Evolutionary conservation across 2,113 vertebrate genomes (phyloP).

Genomic region (Nibea coibor): DNA sequence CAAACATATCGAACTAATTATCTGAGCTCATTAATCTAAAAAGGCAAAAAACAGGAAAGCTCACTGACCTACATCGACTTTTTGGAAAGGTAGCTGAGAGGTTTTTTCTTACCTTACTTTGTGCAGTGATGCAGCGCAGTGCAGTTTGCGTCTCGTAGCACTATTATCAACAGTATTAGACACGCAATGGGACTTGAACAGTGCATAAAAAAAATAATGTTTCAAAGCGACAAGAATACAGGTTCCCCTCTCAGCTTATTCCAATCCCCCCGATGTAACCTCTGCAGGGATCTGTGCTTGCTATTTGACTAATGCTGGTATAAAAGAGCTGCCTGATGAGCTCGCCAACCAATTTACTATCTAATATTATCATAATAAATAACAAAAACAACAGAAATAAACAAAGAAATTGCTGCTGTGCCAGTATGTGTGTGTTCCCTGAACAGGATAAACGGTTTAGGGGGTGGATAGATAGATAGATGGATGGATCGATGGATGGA

Average conservation of each 20-base stretch:
- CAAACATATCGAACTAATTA: background rate
- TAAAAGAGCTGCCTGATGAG: conserved; percentile 32
- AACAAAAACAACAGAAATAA: conserved; percentile 11
- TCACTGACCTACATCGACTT: conserved; percentile 21
- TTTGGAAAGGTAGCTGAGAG: background rate
- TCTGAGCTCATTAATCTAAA: background rate
- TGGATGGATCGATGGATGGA: conserved; percentile 7
- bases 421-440: background rate
- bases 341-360: conserved; percentile 25
- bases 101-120: background rate
- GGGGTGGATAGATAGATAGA: background rate
- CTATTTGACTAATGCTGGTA: conserved; percentile 18
- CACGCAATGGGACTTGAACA: background rate
- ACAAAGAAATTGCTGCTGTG: background rate
- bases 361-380: conserved; percentile 16
- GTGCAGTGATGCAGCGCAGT: background rate
- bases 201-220: conserved; percentile 25
- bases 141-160: background rate
- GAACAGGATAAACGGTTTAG: conserved; percentile 19
- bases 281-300: conserved; percentile 36
- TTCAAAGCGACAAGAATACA: conserved; percentile 5
- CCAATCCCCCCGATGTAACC: conserved; percentile 10
- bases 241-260: conserved; percentile 24
- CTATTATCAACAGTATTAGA: conserved; percentile 17
- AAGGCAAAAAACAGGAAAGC: background rate